These are phyloP conservation scores for Macquaria australasica DNA, from an alignment of 2,113 vertebrate species.

Conservation along the genomic window DNA sequence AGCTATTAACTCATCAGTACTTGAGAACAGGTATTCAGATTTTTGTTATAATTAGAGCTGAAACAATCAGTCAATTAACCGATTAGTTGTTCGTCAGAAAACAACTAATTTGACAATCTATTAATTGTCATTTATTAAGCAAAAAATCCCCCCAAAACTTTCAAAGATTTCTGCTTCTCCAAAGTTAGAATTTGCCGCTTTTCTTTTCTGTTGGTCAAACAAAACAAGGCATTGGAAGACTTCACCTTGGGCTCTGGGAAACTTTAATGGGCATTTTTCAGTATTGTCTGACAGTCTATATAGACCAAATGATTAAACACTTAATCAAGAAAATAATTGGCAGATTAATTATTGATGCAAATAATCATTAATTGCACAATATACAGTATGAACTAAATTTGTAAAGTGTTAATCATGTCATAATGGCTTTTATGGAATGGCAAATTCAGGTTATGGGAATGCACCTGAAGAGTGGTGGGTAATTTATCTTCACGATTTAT, in stretches of 20 bases:
- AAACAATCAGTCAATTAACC: not conserved
- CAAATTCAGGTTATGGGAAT: not conserved
- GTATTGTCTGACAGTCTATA: not conserved
- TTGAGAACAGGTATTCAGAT: not conserved
- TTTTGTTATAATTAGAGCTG: not conserved
- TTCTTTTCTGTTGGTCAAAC: no score
- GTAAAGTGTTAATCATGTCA: not conserved
- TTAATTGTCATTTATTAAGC: not conserved
- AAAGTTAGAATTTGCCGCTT: not conserved
- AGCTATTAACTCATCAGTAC: not conserved
- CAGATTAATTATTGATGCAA: not conserved
- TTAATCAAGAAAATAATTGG: not conserved
- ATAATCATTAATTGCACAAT: not conserved
- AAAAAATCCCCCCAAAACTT: not conserved
- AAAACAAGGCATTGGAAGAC: no score
- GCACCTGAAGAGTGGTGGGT: not conserved
- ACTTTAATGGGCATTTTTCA: not conserved
- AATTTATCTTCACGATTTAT: conserved; percentile 22
- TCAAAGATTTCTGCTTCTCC: no score
- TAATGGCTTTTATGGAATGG: not conserved
- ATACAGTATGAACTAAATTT: not conserved
- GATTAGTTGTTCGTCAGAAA: no score
- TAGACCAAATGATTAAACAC: not conserved
- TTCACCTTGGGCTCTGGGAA: not conserved
- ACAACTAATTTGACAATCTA: no score